Conservation (phyloP, 2,113 vertebrate genomes). For the Sapajus apella region DNA sequence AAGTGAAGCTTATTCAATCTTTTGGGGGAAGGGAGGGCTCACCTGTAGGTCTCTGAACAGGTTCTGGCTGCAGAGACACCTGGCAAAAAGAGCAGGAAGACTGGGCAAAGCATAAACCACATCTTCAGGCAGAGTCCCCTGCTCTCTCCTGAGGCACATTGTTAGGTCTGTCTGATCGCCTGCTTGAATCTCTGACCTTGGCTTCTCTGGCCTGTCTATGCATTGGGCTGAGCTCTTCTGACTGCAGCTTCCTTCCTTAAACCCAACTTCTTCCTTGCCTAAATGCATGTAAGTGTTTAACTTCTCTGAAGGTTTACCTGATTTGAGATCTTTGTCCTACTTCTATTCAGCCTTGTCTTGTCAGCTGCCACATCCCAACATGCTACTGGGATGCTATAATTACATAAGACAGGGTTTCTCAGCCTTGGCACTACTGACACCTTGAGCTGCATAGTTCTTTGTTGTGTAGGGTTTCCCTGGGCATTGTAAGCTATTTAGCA, state of each 20-base stretch:
- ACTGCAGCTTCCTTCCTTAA: not conserved
- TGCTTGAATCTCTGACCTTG: not conserved
- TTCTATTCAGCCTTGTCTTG: not conserved
- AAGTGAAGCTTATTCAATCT: not conserved
- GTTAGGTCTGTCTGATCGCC: not conserved
- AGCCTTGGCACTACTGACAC: not conserved
- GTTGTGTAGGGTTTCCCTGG: not conserved
- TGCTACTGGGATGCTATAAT: not conserved
- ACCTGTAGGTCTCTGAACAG: not conserved
- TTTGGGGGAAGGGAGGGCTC: not conserved
- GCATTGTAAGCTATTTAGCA: not conserved
- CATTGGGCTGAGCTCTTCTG: not conserved
- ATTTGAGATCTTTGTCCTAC: not conserved
- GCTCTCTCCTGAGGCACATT: not conserved
- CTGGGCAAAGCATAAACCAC: rapidly evolving
- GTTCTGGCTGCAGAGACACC: not conserved
- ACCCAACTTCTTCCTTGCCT: not conserved
- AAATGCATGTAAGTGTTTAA: not conserved
- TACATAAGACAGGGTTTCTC: not conserved
- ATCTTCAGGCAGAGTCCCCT: not conserved
- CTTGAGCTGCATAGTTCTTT: not conserved
- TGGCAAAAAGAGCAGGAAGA: not conserved
- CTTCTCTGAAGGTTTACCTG: not conserved
- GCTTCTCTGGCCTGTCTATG: not conserved
- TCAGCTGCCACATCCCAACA: not conserved